Conservation (phyloP, 2,113 vertebrate species). For the Oenanthe oenanthe region DNA sequence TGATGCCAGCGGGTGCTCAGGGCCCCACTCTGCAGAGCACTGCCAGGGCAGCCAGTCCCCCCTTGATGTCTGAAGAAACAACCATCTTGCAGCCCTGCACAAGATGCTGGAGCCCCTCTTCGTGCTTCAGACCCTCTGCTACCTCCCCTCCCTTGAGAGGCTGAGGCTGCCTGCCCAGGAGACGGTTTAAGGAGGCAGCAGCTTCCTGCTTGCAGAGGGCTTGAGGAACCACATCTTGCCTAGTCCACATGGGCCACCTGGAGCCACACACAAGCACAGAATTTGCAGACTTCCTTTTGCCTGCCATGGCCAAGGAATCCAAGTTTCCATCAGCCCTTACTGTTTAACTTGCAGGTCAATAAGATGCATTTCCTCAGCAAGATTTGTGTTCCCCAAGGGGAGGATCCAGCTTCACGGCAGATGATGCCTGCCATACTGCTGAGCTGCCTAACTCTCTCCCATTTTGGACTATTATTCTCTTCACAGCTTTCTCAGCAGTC, state of each 20-base stretch:
- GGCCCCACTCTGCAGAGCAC: neutral
- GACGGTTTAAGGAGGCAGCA: neutral
- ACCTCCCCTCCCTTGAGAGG: rapidly evolving
- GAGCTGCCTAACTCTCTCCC: neutral
- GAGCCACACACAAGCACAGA: rapidly evolving
- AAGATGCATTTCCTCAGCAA: neutral
- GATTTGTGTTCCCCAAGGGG: neutral
- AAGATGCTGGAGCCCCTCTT: rapidly evolving
- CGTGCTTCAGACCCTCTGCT: neutral
- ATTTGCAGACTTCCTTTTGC: neutral
- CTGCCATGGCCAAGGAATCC: neutral
- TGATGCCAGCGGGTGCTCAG: neutral
- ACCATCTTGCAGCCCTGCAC: neutral
- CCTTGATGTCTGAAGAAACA: neutral
- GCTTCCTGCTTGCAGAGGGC: neutral
- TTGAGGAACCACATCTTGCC: rapidly evolving
- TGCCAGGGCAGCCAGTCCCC: neutral
- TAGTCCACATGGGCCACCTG: rapidly evolving
- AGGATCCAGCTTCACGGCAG: neutral
- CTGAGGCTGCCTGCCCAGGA: rapidly evolving
- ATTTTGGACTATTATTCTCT: neutral
- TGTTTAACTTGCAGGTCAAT: neutral
- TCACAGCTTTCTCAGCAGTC: neutral
- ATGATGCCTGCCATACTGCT: neutral
- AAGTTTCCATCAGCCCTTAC: neutral